Conservation (phyloP, 1,140 invertebrate genomes). For the Drosophila kanapiae region DNA sequence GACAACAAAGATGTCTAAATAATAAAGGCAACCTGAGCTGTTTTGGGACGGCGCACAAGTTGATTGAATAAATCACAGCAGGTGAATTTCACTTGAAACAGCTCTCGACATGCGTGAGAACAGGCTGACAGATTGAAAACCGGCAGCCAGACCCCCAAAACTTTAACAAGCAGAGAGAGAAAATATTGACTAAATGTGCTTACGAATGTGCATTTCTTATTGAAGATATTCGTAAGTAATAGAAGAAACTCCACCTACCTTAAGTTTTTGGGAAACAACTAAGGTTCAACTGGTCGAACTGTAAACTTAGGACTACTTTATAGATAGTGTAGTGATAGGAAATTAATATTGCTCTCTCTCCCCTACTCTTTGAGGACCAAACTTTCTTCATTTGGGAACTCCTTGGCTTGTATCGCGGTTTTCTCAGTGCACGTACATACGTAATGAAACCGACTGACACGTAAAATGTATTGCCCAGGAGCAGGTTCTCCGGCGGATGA, state of each 20-base stretch:
- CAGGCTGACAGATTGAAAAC: constrained; percentile 27
- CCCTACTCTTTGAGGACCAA: not conserved
- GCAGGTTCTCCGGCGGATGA: not conserved
- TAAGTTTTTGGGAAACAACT: no score
- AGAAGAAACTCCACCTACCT: not conserved
- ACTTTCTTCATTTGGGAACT: not conserved
- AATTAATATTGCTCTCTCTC: not conserved
- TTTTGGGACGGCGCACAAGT: constrained; percentile 64
- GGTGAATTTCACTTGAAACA: constrained; percentile 54
- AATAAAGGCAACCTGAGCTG: constrained; percentile 70
- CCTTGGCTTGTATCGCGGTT: not conserved
- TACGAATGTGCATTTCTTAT: no score
- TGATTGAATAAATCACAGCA: constrained; percentile 83
- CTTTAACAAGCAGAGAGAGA: not conserved
- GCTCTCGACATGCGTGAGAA: constrained; percentile 52
- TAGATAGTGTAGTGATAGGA: not conserved
- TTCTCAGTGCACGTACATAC: constrained; percentile 21
- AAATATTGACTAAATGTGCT: not conserved
- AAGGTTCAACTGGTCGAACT: no score
- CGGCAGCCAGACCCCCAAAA: not conserved
- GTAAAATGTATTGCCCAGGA: constrained; percentile 58
- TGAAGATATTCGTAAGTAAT: not conserved
- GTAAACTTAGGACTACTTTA: not conserved
- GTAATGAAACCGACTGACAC: constrained; percentile 52
- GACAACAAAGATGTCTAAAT: constrained; percentile 75